These are phyloP conservation scores for Aphelenchoides fujianensis DNA, from an alignment of 1,140 invertebrate genomes.

Conservation along the genomic window DNA sequence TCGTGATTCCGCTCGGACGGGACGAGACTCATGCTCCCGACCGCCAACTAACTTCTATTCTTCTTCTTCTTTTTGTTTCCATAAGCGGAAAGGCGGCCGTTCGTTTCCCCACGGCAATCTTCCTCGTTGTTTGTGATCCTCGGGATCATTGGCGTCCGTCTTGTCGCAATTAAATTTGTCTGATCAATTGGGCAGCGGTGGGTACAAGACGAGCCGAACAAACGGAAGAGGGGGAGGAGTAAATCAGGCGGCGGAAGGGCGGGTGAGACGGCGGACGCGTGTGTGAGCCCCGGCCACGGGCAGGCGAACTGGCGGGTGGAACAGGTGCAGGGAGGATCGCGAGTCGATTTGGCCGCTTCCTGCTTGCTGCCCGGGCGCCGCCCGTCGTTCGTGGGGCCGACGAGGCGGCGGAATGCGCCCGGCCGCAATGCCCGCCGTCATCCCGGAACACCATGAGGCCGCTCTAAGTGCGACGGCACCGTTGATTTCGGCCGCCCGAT, in stretches of 20 bases:
- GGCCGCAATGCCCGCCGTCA: not conserved
- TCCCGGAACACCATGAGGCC: not conserved
- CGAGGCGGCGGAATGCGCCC: not conserved
- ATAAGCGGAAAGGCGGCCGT: too few relatives aligned
- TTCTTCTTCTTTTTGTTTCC: too few relatives aligned
- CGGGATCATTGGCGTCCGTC: too few relatives aligned
- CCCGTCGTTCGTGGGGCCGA: not conserved
- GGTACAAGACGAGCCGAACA: not conserved
- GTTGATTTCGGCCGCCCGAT: not conserved
- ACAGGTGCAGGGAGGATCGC: not conserved
- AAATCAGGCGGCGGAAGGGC: not conserved
- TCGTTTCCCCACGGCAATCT: too few relatives aligned
- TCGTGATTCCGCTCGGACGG: too few relatives aligned
- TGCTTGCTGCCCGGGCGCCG: too few relatives aligned
- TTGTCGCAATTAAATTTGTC: constrained; percentile 2
- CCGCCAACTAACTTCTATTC: too few relatives aligned
- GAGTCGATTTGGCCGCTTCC: not conserved
- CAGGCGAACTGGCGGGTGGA: too few relatives aligned
- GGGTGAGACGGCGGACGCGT: not conserved
- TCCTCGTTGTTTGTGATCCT: too few relatives aligned
- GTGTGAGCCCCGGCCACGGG: not conserved
- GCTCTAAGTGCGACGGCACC: not conserved
- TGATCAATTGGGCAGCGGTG: not conserved
- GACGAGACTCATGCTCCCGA: too few relatives aligned
- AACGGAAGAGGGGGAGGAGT: constrained; percentile 2